Evolutionary conservation across 2,888 invertebrate genomes (phyloP).

Genomic region (Nomada hirtipes): DNA sequence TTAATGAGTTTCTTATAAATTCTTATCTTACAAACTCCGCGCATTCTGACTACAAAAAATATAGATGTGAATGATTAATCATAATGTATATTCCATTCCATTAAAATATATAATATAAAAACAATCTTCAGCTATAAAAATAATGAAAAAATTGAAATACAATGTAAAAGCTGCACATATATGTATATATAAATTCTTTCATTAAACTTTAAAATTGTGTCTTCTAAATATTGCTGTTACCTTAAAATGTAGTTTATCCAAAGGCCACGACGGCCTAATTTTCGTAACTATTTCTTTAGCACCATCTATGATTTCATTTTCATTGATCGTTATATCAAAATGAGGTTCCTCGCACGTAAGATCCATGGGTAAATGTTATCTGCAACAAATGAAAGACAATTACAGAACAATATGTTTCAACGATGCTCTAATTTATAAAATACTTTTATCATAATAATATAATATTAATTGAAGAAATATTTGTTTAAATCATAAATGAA

Average conservation of each 20-base stretch:
- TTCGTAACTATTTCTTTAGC: slow-evolving; percentile 88
- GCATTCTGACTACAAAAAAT: background rate
- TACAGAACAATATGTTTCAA: background rate
- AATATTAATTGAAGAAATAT: background rate
- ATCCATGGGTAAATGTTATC: slow-evolving; percentile 63
- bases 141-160: background rate
- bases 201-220: background rate
- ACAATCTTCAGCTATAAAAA: background rate
- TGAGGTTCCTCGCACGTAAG: slow-evolving; percentile 77
- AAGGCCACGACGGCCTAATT: slow-evolving; percentile 90
- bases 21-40: background rate
- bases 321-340: slow-evolving; percentile 88
- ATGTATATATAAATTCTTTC: background rate
- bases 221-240: slow-evolving; percentile 84
- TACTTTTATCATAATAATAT: background rate
- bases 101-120: slow-evolving; percentile 10
- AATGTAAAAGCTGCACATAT: slow-evolving; percentile 7
- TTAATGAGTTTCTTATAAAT: background rate
- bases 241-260: slow-evolving; percentile 89
- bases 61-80: slow-evolving; percentile 10
- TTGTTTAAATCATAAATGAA: background rate
- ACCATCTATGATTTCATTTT: slow-evolving; percentile 88
- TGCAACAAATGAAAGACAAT: slow-evolving; percentile 1
- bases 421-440: background rate
- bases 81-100: background rate